A percentile compares a stretch with the other conserved stretches of the same genome.
Evolutionary conservation across 2,113 vertebrate genomes (phyloP).

Genomic region (Channa argus): DNA sequence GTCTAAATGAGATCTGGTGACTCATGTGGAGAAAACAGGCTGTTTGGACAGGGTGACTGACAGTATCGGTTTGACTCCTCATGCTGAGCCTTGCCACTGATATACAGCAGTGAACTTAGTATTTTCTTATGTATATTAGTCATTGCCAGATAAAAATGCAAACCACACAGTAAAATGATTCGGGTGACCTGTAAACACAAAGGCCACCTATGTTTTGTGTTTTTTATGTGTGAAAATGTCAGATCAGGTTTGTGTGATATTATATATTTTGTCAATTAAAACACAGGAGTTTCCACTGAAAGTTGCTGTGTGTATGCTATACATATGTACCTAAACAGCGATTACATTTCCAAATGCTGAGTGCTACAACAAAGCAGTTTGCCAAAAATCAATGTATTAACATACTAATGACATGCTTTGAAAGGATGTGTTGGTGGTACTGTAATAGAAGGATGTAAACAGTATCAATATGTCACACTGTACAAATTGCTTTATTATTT

Average conservation of each 20-base stretch:
- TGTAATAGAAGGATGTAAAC: background rate
- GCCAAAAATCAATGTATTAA: background rate
- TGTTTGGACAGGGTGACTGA: conserved; percentile 64
- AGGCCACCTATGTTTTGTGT: conserved; percentile 25
- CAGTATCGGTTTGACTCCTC: conserved; percentile 73
- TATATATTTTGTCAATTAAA: conserved; percentile 30
- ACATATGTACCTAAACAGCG: background rate
- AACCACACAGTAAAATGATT: conserved; percentile 36
- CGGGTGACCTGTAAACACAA: conserved; percentile 40
- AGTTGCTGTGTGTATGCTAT: background rate
- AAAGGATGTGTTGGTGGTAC: background rate
- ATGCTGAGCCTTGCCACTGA: conserved; percentile 40
- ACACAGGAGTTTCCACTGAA: background rate
- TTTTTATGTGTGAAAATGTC: conserved; percentile 34
- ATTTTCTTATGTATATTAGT: conserved; percentile 56
- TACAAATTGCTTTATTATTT: conserved; percentile 28
- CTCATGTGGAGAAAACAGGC: conserved; percentile 77
- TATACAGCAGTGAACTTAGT: conserved; percentile 44
- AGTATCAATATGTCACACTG: conserved; percentile 16
- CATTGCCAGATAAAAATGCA: conserved; percentile 38
- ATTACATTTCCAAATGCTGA: conserved; percentile 1
- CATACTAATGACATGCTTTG: background rate
- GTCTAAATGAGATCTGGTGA: conserved; percentile 76
- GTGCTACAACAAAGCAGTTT: background rate
- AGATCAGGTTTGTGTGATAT: conserved; percentile 17